Percentiles rank a stretch among this genome's conserved stretches.
phyloP scores from a whole-genome alignment of 2,888 invertebrate species.

The Zelleria hepariella region DNA sequence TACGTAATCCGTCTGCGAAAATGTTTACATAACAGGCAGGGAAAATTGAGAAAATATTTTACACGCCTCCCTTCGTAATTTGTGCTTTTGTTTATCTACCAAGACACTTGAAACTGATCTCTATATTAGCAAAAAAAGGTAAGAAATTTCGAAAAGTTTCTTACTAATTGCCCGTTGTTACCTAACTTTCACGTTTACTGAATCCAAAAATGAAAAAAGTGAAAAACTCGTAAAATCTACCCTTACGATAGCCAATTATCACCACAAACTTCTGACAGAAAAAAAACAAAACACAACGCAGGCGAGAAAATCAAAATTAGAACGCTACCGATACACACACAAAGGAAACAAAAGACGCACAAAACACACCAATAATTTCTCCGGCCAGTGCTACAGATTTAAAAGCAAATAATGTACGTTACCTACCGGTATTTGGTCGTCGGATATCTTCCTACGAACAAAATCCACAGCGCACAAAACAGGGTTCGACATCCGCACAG shows the following conservation, averaged over 20 bases:
- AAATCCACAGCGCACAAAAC: background rate
- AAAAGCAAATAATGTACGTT: background rate
- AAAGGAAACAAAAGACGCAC: background rate
- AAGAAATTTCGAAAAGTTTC: too few species aligned
- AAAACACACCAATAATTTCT: background rate
- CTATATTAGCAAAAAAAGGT: too few species aligned
- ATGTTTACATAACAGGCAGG: slow-evolving; percentile 3
- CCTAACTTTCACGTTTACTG: too few species aligned
- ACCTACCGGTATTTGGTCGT: background rate
- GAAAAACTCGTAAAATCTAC: background rate
- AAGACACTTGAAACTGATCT: too few species aligned
- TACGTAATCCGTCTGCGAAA: background rate
- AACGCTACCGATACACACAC: background rate
- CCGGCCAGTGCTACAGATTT: background rate
- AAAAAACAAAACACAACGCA: background rate
- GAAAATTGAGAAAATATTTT: background rate
- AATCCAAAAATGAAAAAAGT: too few species aligned
- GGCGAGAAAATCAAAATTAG: background rate
- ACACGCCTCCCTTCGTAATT: too few species aligned
- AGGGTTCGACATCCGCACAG: slow-evolving; percentile 19
- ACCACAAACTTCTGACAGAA: background rate
- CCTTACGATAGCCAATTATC: background rate
- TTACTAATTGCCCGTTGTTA: too few species aligned
- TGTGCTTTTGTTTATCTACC: too few species aligned
- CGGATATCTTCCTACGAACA: background rate